These are phyloP conservation scores for Lordiphosa fenestrarum DNA, from an alignment of 2,888 invertebrate species.

Conservation along the genomic window DNA sequence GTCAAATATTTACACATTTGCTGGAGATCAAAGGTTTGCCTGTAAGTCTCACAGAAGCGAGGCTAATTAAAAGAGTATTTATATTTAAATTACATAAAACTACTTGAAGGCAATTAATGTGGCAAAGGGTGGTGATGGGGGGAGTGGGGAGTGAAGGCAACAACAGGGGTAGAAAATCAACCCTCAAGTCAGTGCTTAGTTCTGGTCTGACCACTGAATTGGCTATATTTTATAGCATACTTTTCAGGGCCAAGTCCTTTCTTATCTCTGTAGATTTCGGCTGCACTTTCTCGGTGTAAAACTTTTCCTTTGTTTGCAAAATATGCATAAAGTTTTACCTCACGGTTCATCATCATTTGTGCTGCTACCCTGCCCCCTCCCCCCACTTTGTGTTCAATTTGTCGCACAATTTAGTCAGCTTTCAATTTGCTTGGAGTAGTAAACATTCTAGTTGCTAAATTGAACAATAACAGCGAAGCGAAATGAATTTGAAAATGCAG, in stretches of 20 bases:
- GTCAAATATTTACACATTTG: constrained; percentile 72
- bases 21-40: constrained; percentile 66
- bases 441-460: constrained; percentile 20
- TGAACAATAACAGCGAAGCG: background rate
- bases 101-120: constrained; percentile 47
- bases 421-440: constrained; percentile 29
- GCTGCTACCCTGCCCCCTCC: background rate
- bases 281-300: background rate
- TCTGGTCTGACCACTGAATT: no score
- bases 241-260: no score
- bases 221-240: no score
- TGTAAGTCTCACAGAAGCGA: constrained; percentile 52
- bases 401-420: constrained; percentile 46
- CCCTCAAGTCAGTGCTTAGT: no score
- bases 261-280: background rate
- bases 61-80: constrained; percentile 73
- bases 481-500: constrained; percentile 52
- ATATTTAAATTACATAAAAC: constrained; percentile 74
- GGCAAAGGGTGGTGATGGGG: background rate
- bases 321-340: constrained; percentile 34
- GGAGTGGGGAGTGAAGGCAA: background rate
- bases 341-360: background rate
- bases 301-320: constrained; percentile 15
- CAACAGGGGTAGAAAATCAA: background rate
- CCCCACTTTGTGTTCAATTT: constrained; percentile 30